Evolutionary conservation across 2,113 vertebrate genomes (phyloP).

Genomic region (Hiodon tergisus): DNA sequence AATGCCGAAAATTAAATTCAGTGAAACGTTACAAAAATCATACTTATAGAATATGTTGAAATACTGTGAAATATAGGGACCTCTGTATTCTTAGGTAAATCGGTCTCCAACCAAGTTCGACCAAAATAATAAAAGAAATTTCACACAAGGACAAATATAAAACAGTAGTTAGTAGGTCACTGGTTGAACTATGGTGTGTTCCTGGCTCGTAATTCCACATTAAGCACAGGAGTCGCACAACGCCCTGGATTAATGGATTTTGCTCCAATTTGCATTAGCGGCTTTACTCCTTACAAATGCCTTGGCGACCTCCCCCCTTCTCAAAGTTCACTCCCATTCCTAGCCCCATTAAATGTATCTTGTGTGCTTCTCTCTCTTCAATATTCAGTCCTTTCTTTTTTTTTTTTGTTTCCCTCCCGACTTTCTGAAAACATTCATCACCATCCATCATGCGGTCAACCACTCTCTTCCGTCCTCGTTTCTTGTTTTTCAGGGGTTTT

Average conservation of each 20-base stretch:
- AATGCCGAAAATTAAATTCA: background rate
- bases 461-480: slow-evolving; percentile 19
- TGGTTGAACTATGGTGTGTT: background rate
- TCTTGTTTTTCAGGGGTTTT: slow-evolving; percentile 10
- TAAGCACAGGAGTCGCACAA: background rate
- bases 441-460: slow-evolving; percentile 37
- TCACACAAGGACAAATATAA: background rate
- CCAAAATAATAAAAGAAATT: too few relatives aligned
- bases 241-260: background rate
- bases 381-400: slow-evolving; percentile 30
- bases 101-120: too few relatives aligned
- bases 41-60: background rate
- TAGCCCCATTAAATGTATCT: slow-evolving; percentile 26
- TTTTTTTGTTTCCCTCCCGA: slow-evolving; percentile 30
- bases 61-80: too few relatives aligned
- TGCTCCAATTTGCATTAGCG: slow-evolving; percentile 17
- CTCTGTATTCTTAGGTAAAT: too few relatives aligned
- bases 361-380: slow-evolving; percentile 25
- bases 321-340: slow-evolving; percentile 4
- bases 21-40: background rate
- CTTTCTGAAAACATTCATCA: slow-evolving; percentile 30
- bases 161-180: background rate
- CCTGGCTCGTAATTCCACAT: slow-evolving; percentile 10
- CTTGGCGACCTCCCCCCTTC: background rate
- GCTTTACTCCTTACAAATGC: slow-evolving; percentile 5